Evolutionary conservation across 2,113 vertebrate species (phyloP), one percentile per base, ranked within the genome.

Genomic region (Chloebia gouldiae): DNA sequence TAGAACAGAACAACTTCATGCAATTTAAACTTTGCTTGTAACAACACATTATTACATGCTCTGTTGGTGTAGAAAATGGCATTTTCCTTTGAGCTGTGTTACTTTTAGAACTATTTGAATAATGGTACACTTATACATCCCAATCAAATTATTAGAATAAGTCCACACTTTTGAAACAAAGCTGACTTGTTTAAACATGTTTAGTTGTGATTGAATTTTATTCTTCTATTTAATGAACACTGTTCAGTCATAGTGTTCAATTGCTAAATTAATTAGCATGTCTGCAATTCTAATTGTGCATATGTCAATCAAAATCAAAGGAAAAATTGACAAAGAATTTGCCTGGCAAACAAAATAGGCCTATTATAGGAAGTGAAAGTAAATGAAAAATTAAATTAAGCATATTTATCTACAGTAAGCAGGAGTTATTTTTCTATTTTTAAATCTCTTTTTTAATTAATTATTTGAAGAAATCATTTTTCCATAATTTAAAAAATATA

Each of bases 61-160:
- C 97, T 98, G 96, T 63, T 98, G 97, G 94, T 96, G 97, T 96
- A 98, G 98, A 98, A 98, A 98, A 98, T 98, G 90, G 71, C 93
- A 92, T 98, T 98, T 97, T 97, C 90, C 78, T 97, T 88, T 96
- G 92, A 96, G 95, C 70, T 95, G 91, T 22, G 81, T 97, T 97
- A 68, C 84, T 93, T 95, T 95, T 83, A 81, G 96, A 97, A 95
- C 95, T 96, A 97, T 97, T 97, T 97, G 76, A 97, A 95, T 97
- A 97, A 94, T n/a, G 75, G 65, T 92, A 77, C 79, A 90, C 59
- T 95, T 93, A 81, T 22, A 88, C 63, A 94, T 87, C 90, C 90
- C 95, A 86, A 96, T 97, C 81, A 96, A 86, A 96, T 97, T 95
- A 90, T 96, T 97, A 83, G 64, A 94, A 79, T 95, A 95, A 92